A percentile compares a stretch with the other conserved stretches of the same genome.
These are phyloP conservation scores for Leptothorax acervorum DNA, from an alignment of 2,888 invertebrate genomes.

Conservation along the genomic window DNA sequence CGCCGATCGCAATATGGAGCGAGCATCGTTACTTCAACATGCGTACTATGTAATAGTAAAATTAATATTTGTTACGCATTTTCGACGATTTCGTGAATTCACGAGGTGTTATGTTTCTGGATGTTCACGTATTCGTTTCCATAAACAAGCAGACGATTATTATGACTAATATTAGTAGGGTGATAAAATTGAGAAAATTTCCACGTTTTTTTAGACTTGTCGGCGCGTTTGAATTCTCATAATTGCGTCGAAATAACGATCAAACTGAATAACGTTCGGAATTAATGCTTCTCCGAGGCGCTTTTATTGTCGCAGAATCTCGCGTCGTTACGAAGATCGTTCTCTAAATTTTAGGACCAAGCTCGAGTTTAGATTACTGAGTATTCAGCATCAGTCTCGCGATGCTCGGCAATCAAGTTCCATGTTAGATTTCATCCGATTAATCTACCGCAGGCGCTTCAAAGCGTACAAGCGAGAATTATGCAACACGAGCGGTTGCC, in stretches of 20 bases:
- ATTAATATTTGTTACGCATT: neutral
- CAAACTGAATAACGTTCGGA: neutral
- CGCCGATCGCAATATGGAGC: neutral
- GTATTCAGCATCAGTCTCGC: neutral
- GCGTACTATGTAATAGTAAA: neutral
- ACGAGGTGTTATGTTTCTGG: neutral
- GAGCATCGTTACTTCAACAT: neutral
- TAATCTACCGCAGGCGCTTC: conserved; percentile 16
- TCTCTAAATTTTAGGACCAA: neutral
- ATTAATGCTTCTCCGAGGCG: neutral
- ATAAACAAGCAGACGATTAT: neutral
- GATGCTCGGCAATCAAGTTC: neutral
- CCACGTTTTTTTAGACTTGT: neutral
- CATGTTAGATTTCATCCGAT: conserved; percentile 23
- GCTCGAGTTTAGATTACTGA: conserved; percentile 12
- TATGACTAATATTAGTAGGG: neutral
- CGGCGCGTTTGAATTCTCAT: neutral
- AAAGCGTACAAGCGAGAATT: conserved; percentile 36
- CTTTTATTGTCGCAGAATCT: neutral
- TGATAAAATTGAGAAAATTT: neutral
- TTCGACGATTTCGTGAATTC: neutral
- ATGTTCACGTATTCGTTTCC: neutral
- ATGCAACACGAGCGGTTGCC: conserved; percentile 16
- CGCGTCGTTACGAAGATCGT: neutral
- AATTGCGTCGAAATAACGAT: neutral